Percentiles rank a stretch among this genome's conserved stretches.
Conservation (phyloP, 1,140 invertebrate species). For the Philopotamus ludificatus region DNA sequence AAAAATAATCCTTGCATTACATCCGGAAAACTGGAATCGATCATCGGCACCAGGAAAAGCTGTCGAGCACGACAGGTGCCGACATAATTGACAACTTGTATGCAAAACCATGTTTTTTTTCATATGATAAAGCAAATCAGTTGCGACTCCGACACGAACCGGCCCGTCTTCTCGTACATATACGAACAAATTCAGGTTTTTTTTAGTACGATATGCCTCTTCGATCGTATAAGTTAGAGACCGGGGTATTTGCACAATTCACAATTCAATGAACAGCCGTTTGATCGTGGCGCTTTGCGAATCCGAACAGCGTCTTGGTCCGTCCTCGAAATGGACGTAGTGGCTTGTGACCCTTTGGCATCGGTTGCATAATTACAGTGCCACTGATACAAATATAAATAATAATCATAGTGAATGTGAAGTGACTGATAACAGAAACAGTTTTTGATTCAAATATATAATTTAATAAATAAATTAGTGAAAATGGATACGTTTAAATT, state of each 20-base stretch:
- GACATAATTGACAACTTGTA: too few relatives aligned
- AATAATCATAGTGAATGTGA: background rate
- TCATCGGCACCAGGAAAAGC: too few relatives aligned
- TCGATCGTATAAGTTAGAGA: conserved; percentile 36
- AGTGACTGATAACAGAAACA: background rate
- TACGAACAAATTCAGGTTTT: conserved; percentile 3
- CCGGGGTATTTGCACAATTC: conserved; percentile 37
- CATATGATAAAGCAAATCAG: too few relatives aligned
- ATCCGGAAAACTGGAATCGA: too few relatives aligned
- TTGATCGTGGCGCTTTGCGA: conserved; percentile 25
- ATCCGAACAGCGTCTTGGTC: conserved; percentile 4
- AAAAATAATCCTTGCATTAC: too few relatives aligned
- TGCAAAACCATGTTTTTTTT: too few relatives aligned
- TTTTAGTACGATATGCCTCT: conserved; percentile 10
- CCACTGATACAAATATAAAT: background rate
- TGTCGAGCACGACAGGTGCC: too few relatives aligned
- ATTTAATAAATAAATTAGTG: too few relatives aligned
- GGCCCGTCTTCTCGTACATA: too few relatives aligned
- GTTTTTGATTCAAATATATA: background rate
- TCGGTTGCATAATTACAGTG: too few relatives aligned
- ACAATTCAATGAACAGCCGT: conserved; percentile 34
- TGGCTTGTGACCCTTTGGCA: background rate
- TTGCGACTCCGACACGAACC: too few relatives aligned
- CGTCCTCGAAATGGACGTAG: background rate
- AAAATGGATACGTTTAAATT: background rate